Evolutionary conservation across 2,888 invertebrate genomes (phyloP).

Genomic region (Diplazon laetatorius): DNA sequence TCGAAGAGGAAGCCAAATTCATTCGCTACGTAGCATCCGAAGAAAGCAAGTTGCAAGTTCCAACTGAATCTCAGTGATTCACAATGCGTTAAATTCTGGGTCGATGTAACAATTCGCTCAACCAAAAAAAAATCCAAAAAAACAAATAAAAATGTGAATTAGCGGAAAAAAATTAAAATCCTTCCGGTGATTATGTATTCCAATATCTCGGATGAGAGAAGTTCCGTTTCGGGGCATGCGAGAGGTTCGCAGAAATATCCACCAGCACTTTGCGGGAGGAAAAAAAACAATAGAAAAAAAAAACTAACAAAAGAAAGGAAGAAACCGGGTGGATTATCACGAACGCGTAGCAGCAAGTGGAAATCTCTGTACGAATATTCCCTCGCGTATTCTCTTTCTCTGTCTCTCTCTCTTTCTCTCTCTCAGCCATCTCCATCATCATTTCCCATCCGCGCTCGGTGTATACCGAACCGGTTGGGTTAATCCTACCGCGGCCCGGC

Average conservation of each 20-base stretch:
- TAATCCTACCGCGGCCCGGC: slow-evolving; percentile 37
- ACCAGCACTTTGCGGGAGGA: slow-evolving; percentile 24
- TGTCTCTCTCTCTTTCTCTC: too few species aligned
- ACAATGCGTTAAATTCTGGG: too few species aligned
- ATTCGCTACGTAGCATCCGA: too few species aligned
- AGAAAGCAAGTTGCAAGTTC: too few species aligned
- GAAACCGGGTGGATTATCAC: neutral
- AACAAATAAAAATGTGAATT: neutral
- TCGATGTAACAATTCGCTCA: too few species aligned
- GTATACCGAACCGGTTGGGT: slow-evolving; percentile 35
- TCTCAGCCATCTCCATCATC: slow-evolving; percentile 54
- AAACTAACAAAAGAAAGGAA: too few species aligned
- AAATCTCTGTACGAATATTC: slow-evolving; percentile 60
- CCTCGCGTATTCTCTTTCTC: slow-evolving; percentile 63
- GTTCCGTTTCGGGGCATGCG: neutral
- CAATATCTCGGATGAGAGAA: neutral
- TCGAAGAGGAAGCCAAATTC: too few species aligned
- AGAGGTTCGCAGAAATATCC: neutral
- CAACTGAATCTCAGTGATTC: too few species aligned
- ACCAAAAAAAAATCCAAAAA: too few species aligned
- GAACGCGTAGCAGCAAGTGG: slow-evolving; percentile 41
- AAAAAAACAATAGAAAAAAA: too few species aligned
- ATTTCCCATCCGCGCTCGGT: slow-evolving; percentile 56
- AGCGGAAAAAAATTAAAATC: neutral
- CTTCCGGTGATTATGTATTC: neutral